These are phyloP conservation scores for Sceloporus undulatus DNA, from an alignment of 2,113 vertebrate species.

Conservation along the genomic window DNA sequence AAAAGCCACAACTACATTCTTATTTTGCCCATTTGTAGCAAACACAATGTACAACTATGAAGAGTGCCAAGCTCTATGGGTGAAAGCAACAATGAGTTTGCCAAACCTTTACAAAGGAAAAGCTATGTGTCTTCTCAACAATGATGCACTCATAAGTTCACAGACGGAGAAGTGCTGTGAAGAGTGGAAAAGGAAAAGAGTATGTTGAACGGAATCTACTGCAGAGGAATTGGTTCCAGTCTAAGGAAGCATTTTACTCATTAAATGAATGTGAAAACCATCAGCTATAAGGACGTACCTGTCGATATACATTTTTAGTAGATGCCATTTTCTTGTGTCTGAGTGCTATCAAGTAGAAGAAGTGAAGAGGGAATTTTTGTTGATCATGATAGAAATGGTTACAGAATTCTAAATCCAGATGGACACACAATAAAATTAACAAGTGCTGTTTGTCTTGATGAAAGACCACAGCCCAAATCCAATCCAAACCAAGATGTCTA, in stretches of 20 bases:
- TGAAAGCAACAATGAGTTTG: conserved; percentile 9
- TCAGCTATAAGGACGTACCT: neutral
- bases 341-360: neutral
- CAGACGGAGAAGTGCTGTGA: neutral
- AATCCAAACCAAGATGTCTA: no score
- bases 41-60: conserved; percentile 9
- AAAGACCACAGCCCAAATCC: no score
- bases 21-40: conserved; percentile 1
- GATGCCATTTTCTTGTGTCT: neutral
- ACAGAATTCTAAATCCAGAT: no score
- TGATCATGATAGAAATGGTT: no score
- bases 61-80: neutral
- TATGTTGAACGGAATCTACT: neutral
- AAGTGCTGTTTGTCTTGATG: no score
- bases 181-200: neutral
- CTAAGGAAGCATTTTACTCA: neutral
- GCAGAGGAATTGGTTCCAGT: neutral
- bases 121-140: conserved; percentile 11
- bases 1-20: neutral
- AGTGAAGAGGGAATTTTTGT: no score
- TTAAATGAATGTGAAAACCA: neutral
- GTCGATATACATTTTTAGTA: neutral
- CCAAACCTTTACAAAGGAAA: conserved; percentile 12
- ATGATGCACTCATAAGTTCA: conserved; percentile 26
- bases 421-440: no score